Conservation (phyloP, 2,113 vertebrate genomes). For the Tyrannus savana region DNA sequence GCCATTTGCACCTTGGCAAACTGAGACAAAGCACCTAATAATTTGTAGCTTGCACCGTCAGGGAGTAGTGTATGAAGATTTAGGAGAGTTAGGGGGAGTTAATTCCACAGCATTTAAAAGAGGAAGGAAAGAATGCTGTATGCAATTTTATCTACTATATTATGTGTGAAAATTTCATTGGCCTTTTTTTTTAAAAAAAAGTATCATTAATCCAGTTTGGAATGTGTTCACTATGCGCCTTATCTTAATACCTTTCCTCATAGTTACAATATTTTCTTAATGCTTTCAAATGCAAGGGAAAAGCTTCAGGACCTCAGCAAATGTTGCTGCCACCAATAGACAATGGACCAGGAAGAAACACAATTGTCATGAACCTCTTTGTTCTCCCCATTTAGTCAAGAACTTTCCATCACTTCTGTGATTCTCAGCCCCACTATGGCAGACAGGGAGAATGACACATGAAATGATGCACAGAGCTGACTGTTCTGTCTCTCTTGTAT, state of each 20-base stretch:
- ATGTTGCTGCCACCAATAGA: background rate
- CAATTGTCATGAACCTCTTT: accelerated
- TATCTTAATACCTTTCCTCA: background rate
- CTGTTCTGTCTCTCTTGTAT: background rate
- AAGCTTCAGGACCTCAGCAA: background rate
- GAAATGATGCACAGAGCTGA: background rate
- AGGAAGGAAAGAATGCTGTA: background rate
- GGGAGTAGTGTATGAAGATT: background rate
- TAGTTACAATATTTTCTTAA: background rate
- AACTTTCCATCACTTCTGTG: background rate
- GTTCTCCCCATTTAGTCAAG: background rate
- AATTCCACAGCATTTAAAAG: background rate
- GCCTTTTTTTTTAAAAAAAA: background rate
- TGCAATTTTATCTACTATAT: background rate
- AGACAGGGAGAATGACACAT: background rate
- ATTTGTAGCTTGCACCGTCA: background rate
- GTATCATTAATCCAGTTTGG: background rate
- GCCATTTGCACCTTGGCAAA: background rate
- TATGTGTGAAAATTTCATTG: background rate
- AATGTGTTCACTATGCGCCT: background rate
- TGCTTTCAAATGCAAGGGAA: background rate
- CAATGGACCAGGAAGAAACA: background rate
- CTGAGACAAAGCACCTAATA: background rate
- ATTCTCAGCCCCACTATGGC: background rate
- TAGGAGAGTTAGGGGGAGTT: background rate